Conservation (phyloP, 2,113 vertebrate genomes). For the Antennarius striatus region DNA sequence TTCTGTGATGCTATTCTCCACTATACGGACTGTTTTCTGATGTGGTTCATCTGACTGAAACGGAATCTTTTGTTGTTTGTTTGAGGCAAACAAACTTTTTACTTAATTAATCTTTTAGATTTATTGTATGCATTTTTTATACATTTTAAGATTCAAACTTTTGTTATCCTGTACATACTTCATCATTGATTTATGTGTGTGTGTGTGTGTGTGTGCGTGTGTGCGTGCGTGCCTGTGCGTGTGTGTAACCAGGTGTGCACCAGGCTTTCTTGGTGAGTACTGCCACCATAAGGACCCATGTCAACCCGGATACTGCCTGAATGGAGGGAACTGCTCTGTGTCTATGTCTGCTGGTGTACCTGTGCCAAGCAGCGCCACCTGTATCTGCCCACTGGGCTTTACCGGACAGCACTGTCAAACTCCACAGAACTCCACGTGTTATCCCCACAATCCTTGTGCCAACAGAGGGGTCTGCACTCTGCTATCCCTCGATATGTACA, state of each 20-base stretch:
- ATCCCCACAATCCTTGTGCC: slow-evolving; percentile 84
- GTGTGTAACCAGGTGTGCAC: slow-evolving; percentile 82
- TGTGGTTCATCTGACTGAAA: slow-evolving; percentile 63
- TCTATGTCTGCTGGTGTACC: slow-evolving; percentile 72
- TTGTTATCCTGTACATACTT: not conserved
- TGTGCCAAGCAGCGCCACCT: slow-evolving; percentile 81
- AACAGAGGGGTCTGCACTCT: slow-evolving; percentile 85
- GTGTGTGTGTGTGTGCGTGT: slow-evolving; percentile 26
- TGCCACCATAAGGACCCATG: slow-evolving; percentile 92
- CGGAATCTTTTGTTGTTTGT: slow-evolving; percentile 55
- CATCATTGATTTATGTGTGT: not conserved
- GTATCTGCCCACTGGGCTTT: slow-evolving; percentile 86
- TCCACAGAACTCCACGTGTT: slow-evolving; percentile 86
- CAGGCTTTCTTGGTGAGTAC: slow-evolving; percentile 90
- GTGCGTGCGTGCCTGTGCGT: too few species aligned
- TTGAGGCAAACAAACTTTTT: not conserved
- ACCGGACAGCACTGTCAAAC: slow-evolving; percentile 84
- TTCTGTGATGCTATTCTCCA: slow-evolving; percentile 12
- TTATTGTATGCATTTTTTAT: slow-evolving; percentile 2
- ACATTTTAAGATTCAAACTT: not conserved
- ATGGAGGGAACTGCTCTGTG: slow-evolving; percentile 87
- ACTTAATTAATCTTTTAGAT: slow-evolving; percentile 26
- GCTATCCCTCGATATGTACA: slow-evolving; percentile 80
- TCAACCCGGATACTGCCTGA: slow-evolving; percentile 84
- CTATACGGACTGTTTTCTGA: slow-evolving; percentile 54